Conservation (phyloP, 2,888 invertebrate species). For the Scaptomyza parva region DNA sequence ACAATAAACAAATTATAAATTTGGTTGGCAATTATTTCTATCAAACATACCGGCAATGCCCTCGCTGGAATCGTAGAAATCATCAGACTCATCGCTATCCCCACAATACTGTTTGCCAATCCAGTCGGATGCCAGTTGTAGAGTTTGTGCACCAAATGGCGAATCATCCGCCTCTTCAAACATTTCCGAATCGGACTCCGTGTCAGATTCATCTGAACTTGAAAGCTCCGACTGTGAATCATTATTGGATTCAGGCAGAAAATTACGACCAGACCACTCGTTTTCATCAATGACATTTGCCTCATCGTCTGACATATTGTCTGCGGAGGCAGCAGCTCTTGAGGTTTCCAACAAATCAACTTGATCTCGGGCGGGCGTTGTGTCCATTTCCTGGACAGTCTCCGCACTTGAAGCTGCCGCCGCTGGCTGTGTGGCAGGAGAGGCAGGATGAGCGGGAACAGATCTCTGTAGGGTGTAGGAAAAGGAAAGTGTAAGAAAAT, state of each 20-base stretch:
- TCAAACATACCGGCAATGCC: slow-evolving; percentile 81
- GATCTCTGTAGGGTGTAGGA: slow-evolving; percentile 52
- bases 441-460: slow-evolving; percentile 35
- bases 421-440: slow-evolving; percentile 41
- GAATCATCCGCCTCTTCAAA: slow-evolving; percentile 89
- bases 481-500: not conserved
- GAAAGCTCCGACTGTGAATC: slow-evolving; percentile 88
- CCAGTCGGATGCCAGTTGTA: slow-evolving; percentile 89
- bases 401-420: slow-evolving; percentile 25
- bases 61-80: slow-evolving; percentile 85
- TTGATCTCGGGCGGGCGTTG: slow-evolving; percentile 66
- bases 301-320: slow-evolving; percentile 87
- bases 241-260: slow-evolving; percentile 91
- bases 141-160: slow-evolving; percentile 86
- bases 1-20: not conserved
- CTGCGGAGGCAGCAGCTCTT: slow-evolving; percentile 82
- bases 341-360: slow-evolving; percentile 83
- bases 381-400: slow-evolving; percentile 54
- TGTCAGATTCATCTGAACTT: slow-evolving; percentile 87
- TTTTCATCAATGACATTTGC: slow-evolving; percentile 95
- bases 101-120: slow-evolving; percentile 86
- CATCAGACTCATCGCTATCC: slow-evolving; percentile 85
- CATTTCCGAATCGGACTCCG: slow-evolving; percentile 88
- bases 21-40: not conserved
- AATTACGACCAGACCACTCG: slow-evolving; percentile 97